Conservation (phyloP, 2,888 invertebrate genomes). For the Tenthredo livida region DNA sequence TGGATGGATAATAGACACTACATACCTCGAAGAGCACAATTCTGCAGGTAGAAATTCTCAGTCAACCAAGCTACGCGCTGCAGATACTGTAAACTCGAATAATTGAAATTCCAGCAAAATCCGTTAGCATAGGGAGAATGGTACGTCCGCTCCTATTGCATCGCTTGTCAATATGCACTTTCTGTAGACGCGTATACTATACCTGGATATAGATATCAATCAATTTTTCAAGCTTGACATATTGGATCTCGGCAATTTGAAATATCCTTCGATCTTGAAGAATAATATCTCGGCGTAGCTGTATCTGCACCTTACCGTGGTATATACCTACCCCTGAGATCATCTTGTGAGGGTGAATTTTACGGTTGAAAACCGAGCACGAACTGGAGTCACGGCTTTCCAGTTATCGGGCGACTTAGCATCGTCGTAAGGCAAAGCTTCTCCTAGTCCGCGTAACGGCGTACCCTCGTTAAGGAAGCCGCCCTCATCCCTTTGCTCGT, state of each 20-base stretch:
- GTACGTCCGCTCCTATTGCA: background rate
- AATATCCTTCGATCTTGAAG: slow-evolving; percentile 2
- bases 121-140: background rate
- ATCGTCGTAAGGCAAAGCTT: slow-evolving; percentile 29
- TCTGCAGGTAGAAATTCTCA: background rate
- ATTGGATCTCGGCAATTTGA: background rate
- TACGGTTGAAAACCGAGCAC: slow-evolving; percentile 1
- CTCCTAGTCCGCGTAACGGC: slow-evolving; percentile 21
- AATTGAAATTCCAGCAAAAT: slow-evolving; percentile 38
- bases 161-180: background rate
- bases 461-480: slow-evolving; percentile 48
- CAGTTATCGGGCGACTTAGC: slow-evolving; percentile 35
- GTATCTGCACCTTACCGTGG: background rate
- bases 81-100: slow-evolving; percentile 7
- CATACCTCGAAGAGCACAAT: background rate
- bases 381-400: slow-evolving; percentile 21
- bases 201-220: background rate
- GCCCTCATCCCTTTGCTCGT: slow-evolving; percentile 2
- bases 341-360: slow-evolving; percentile 25
- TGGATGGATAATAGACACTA: background rate
- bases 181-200: background rate
- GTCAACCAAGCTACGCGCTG: background rate
- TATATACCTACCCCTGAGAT: background rate
- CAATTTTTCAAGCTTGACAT: background rate
- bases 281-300: background rate